Base-by-base conservation (phyloP, 2,113 vertebrate genomes). In the Microcebus ravelobensis region DNA sequence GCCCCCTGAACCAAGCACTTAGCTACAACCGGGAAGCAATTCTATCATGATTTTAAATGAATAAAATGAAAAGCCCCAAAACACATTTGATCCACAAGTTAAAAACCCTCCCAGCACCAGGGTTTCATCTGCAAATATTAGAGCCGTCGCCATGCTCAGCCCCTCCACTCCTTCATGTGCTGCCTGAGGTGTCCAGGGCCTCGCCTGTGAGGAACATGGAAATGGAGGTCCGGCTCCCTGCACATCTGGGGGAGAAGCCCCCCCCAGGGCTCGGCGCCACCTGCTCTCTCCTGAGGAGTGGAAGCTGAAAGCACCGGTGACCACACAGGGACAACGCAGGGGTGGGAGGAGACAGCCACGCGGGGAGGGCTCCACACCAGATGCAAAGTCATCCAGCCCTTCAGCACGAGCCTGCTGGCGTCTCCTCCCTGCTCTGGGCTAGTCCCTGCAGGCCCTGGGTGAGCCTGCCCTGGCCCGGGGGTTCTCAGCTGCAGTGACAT, bases 221-320 rank as follows among this genome's bases (percentile, higher is more conserved):
- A 42, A 10, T 3, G 48, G 39, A 27, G 48, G 1, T 11, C 7
- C 31, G 15, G 65, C 48, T 42, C 65, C 21, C 9, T 27, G 34
- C 13, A 61, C 31, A 36, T 63, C 12, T 14, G 42, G 55, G 18
- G 20, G 17, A 36, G 11, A 5, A 23, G 21, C 34, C 79, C 29
- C 34, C 34, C 27, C 27, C 50, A 67, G 63, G 39, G 29, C 63
- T 39, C 18, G 1, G 15, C 0, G 2, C 27, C 27, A 0, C 23
- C 59, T 8, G 1, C 36, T 55, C 23, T 57, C 25, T 55, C 27
- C 27, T 6, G 6, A 84, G 27, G 59, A 63, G 39, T 7, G 5
- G 39, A 29, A 45, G 48, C 48, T 48, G 39, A 29, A 45, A 18
- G 76, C 21, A 10, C 73, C 18, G 4, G 21, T 8, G 14, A 45